phyloP scores from a whole-genome alignment of 2,888 invertebrate species.

The Melinaea marsaeus region DNA sequence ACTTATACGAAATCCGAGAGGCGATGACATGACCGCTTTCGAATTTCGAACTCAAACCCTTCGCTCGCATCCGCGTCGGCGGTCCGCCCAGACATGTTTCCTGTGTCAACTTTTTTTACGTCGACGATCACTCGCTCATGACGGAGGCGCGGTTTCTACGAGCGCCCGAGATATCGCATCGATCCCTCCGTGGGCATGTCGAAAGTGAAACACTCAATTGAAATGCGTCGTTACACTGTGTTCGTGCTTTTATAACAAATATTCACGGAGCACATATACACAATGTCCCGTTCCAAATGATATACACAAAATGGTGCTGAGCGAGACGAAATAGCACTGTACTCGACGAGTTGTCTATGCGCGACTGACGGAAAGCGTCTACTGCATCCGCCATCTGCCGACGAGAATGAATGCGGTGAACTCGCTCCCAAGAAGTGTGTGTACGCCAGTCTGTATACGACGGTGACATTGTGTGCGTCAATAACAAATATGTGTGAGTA shows the following conservation, averaged over 20 bases:
- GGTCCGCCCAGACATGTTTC: conserved; percentile 77
- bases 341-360: conserved; percentile 74
- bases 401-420: conserved; percentile 75
- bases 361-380: conserved; percentile 75
- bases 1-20: conserved; percentile 76
- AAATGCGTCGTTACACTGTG: conserved; percentile 51
- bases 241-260: conserved; percentile 56
- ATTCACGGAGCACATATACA: conserved; percentile 75
- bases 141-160: conserved; percentile 77
- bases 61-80: conserved; percentile 75
- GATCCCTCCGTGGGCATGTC: conserved; percentile 71
- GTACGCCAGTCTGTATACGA: conserved; percentile 48
- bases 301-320: conserved; percentile 76
- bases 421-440: conserved; percentile 52
- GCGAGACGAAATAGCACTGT: conserved; percentile 62
- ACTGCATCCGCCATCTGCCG: conserved; percentile 78
- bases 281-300: conserved; percentile 75
- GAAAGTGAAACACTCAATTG: conserved; percentile 59
- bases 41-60: conserved; percentile 78
- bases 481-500: conserved; percentile 52
- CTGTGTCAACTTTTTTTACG: conserved; percentile 75
- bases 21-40: conserved; percentile 78
- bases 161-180: conserved; percentile 73
- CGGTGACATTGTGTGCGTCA: conserved; percentile 55
- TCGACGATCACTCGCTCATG: conserved; percentile 77